A percentile compares a stretch with the other conserved stretches of the same genome.
Conservation (phyloP, 2,797 vertebrate genomes). For the Ispidina picta region DNA sequence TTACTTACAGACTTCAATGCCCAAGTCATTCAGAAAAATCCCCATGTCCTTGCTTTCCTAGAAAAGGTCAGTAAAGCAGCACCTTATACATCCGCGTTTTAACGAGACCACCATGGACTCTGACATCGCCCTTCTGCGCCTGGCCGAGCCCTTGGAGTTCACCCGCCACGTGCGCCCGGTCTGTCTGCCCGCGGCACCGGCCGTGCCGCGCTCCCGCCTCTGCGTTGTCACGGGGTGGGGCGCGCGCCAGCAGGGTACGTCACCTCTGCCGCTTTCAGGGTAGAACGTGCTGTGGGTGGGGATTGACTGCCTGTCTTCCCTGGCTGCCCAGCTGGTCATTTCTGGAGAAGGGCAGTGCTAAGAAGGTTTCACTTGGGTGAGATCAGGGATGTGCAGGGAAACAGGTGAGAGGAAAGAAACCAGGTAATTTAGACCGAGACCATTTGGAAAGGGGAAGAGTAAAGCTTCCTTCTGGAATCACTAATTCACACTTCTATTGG, state of each 20-base stretch:
- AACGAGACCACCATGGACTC: constrained; percentile 51
- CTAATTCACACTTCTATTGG: background rate
- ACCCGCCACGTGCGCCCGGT: constrained; percentile 15
- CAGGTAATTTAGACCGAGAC: background rate
- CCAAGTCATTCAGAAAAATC: background rate
- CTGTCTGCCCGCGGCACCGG: constrained; percentile 36
- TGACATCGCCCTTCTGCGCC: constrained; percentile 57
- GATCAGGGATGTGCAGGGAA: background rate
- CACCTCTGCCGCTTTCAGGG: background rate
- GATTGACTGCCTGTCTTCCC: too few relatives aligned
- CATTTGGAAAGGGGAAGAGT: background rate
- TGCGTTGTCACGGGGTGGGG: constrained; percentile 60
- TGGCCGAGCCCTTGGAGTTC: constrained; percentile 27
- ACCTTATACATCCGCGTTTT: constrained; percentile 63
- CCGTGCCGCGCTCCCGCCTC: constrained; percentile 16
- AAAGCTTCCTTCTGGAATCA: background rate
- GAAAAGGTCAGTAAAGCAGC: constrained; percentile 54
- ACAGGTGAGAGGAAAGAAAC: background rate
- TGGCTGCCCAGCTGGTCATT: too few relatives aligned
- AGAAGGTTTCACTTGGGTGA: background rate
- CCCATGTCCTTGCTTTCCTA: background rate
- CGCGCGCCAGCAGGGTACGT: constrained; percentile 30
- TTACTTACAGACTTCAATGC: background rate
- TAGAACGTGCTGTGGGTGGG: background rate
- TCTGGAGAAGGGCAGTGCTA: background rate